Conservation (phyloP, 2,797 vertebrate species). For the Artibeus jamaicensis region DNA sequence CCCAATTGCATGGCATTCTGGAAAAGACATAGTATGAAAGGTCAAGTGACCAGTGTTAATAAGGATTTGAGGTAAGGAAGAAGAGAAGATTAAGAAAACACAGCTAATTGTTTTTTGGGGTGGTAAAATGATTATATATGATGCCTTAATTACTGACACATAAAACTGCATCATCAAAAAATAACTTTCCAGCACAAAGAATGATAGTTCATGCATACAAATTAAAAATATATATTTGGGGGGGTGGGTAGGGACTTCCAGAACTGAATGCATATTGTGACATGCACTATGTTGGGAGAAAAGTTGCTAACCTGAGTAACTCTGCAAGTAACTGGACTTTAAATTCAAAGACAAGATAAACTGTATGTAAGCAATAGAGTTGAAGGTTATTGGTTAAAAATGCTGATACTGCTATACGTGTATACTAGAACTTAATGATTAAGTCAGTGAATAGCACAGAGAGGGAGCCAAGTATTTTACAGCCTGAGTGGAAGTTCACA, state of each 20-base stretch:
- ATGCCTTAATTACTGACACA: background rate
- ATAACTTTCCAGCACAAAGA: background rate
- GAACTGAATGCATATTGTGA: background rate
- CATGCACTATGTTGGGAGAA: background rate
- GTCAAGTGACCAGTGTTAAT: background rate
- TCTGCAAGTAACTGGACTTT: background rate
- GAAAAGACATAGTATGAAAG: background rate
- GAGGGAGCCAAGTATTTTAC: background rate
- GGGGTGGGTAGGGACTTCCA: background rate
- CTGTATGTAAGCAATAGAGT: background rate
- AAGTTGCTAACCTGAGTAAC: background rate
- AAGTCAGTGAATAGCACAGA: background rate
- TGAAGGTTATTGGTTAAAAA: background rate
- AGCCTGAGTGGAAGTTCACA: background rate
- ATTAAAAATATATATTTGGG: background rate
- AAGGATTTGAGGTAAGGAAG: background rate
- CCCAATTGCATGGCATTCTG: background rate
- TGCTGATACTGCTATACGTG: background rate
- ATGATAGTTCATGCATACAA: background rate
- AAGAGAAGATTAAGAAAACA: background rate
- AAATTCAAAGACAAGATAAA: background rate
- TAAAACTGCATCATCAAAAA: background rate
- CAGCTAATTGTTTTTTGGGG: background rate
- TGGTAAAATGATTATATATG: background rate
- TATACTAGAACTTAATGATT: background rate